phyloP scores from a whole-genome alignment of 2,113 vertebrate genomes.

The Myodes glareolus region DNA sequence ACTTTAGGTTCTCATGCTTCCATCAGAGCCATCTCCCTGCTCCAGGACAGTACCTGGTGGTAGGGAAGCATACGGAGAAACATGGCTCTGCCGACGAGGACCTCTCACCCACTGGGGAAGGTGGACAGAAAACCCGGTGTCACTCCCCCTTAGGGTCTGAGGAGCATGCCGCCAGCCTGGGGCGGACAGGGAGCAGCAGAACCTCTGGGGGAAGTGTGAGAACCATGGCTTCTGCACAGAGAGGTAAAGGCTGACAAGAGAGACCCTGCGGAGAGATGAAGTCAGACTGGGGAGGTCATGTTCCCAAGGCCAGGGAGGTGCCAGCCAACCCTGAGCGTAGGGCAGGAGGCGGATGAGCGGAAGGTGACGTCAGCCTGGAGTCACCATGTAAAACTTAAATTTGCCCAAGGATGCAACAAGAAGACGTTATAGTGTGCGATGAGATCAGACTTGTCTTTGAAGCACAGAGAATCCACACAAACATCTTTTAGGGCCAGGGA shows the following conservation, averaged over 20 bases:
- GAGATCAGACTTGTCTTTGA: constrained; percentile 4
- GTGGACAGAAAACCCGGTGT: neutral
- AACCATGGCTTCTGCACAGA: neutral
- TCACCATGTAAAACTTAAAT: neutral
- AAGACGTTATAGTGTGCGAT: neutral
- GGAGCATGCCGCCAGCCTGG: neutral
- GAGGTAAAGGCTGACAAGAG: neutral
- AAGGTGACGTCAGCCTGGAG: neutral
- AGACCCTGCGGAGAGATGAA: neutral
- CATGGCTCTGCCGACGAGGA: neutral
- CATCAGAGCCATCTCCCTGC: too few species aligned
- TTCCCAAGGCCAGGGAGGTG: neutral
- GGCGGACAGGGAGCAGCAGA: neutral
- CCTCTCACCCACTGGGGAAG: neutral
- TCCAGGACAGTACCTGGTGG: neutral
- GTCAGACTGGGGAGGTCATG: neutral
- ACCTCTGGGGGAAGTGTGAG: neutral
- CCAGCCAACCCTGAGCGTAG: neutral
- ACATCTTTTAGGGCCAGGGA: neutral
- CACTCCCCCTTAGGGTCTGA: neutral
- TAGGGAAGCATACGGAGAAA: neutral
- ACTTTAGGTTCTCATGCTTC: neutral
- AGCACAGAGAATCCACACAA: neutral
- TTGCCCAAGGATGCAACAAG: neutral
- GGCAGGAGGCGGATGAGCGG: neutral